Conservation (phyloP, 2,113 vertebrate genomes). For the Bungarus multicinctus region DNA sequence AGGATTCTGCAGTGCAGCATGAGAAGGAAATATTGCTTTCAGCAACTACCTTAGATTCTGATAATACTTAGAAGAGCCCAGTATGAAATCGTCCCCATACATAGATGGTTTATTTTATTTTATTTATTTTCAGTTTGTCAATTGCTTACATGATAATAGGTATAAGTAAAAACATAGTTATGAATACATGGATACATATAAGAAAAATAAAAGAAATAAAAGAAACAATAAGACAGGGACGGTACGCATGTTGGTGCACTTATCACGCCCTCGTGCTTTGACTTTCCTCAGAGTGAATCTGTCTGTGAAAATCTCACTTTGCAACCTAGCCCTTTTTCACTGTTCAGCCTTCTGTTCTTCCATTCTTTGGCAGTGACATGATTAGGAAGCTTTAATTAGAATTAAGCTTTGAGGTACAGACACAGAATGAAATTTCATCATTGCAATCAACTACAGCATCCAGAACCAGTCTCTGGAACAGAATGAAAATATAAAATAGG, state of each 20-base stretch:
- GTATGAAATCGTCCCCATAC: background rate
- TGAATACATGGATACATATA: too few relatives aligned
- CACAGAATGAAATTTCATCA: background rate
- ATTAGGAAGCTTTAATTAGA: background rate
- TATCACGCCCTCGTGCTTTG: too few relatives aligned
- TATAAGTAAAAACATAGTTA: too few relatives aligned
- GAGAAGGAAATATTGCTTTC: background rate
- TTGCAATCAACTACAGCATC: background rate
- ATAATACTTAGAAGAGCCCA: background rate
- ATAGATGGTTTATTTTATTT: too few relatives aligned
- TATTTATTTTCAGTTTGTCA: too few relatives aligned
- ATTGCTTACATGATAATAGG: too few relatives aligned
- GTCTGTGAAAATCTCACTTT: background rate
- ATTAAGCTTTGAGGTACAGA: background rate
- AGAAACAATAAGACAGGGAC: too few relatives aligned
- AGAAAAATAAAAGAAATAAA: too few relatives aligned
- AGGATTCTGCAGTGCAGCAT: background rate
- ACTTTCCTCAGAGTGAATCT: background rate
- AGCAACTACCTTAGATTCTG: background rate
- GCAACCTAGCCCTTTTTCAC: background rate
- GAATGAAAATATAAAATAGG: constrained; percentile 11
- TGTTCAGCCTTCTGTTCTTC: background rate
- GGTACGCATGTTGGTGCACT: too few relatives aligned
- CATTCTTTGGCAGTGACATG: background rate
- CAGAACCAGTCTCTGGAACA: background rate